Conservation (phyloP, 2,113 vertebrate genomes). For the Pavo muticus region DNA sequence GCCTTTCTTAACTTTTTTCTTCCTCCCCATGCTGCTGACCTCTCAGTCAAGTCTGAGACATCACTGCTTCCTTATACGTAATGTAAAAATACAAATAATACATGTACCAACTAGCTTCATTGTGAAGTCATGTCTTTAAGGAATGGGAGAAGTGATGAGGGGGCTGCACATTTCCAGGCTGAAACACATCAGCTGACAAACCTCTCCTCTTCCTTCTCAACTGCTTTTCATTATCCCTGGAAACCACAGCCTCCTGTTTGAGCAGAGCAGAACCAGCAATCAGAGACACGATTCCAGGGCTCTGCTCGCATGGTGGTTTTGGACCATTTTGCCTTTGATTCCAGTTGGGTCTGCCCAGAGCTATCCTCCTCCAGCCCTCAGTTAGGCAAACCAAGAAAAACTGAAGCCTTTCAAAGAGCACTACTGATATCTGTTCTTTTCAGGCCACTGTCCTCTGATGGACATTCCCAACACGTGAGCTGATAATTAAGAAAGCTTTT, state of each 20-base stretch:
- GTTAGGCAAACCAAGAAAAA: neutral
- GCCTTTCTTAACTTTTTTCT: neutral
- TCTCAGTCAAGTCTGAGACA: neutral
- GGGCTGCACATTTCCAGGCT: neutral
- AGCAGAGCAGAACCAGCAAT: neutral
- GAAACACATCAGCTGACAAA: neutral
- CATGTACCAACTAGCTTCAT: neutral
- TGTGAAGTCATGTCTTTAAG: neutral
- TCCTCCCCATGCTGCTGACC: neutral
- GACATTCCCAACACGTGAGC: neutral
- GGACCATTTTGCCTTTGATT: neutral
- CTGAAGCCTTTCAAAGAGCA: neutral
- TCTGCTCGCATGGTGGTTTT: neutral
- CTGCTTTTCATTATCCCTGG: neutral
- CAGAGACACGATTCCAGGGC: neutral
- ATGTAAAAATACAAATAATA: neutral
- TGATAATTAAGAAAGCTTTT: neutral
- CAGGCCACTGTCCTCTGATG: neutral
- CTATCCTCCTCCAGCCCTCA: neutral
- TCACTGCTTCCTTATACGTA: neutral
- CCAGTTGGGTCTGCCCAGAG: neutral
- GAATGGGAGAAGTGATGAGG: neutral
- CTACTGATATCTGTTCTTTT: neutral
- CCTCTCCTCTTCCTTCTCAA: neutral
- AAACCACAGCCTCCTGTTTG: neutral